Conservation (phyloP, 2,888 invertebrate genomes). For the Electrophaes corylata region DNA sequence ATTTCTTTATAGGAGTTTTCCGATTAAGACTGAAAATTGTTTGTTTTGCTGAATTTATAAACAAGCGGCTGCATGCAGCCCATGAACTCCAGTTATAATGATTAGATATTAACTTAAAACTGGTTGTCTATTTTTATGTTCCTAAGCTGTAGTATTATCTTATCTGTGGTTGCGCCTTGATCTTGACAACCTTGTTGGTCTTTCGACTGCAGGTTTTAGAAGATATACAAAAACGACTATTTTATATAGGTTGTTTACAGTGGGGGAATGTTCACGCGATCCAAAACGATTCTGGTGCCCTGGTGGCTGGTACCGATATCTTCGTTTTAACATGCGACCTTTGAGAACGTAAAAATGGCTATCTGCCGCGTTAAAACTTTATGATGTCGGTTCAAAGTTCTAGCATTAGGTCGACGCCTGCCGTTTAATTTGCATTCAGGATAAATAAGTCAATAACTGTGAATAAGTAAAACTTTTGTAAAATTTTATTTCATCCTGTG, state of each 20-base stretch:
- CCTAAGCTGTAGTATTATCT: no score
- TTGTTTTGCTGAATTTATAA: constrained; percentile 6
- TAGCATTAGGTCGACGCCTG: background rate
- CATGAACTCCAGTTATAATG: constrained; percentile 11
- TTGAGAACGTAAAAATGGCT: constrained; percentile 56
- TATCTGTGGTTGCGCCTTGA: constrained; percentile 27
- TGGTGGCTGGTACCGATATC: constrained; percentile 54
- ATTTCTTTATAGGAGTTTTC: constrained; percentile 1
- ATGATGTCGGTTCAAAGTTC: constrained; percentile 10
- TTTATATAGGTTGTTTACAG: constrained; percentile 36
- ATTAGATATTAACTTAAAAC: constrained; percentile 12
- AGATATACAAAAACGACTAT: constrained; percentile 36
- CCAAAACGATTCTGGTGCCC: constrained; percentile 70
- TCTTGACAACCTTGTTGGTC: constrained; percentile 19
- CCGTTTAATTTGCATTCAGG: constrained; percentile 5
- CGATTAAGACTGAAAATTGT: constrained; percentile 1
- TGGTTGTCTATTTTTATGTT: constrained; percentile 19
- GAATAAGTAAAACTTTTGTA: no score
- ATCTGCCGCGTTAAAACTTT: constrained; percentile 33
- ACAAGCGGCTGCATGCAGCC: background rate
- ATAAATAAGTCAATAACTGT: constrained; percentile 4
- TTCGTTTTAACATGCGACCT: constrained; percentile 73
- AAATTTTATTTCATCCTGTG: no score
- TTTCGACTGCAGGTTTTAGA: constrained; percentile 26
- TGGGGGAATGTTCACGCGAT: constrained; percentile 67